Conservation (phyloP, 2,113 vertebrate genomes). For the Alaudala cheleensis region DNA sequence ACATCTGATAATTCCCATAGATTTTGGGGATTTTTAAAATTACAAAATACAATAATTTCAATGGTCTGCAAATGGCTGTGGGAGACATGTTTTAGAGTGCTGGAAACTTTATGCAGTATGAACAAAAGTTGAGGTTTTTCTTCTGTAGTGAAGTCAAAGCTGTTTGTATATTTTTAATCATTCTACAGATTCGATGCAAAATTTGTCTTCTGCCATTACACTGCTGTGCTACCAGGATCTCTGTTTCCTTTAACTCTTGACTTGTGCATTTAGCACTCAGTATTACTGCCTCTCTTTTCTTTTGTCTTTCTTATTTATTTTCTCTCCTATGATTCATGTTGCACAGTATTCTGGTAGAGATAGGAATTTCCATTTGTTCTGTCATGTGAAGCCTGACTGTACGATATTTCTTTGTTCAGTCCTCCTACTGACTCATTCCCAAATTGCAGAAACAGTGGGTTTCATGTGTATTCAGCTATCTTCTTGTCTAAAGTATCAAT, state of each 20-base stretch:
- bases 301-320: constrained; percentile 17
- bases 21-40: neutral
- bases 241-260: neutral
- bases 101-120: neutral
- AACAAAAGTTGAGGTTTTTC: neutral
- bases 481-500: constrained; percentile 28
- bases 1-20: neutral
- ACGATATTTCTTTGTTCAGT: constrained; percentile 20
- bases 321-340: neutral
- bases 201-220: neutral
- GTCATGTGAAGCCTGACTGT: constrained; percentile 37
- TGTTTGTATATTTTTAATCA: neutral
- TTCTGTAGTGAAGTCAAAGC: neutral
- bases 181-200: neutral
- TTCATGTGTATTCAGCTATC: neutral
- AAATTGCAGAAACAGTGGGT: neutral
- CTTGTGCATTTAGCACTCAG: neutral
- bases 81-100: neutral
- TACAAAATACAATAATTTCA: neutral
- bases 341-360: neutral
- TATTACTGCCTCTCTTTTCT: neutral
- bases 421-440: neutral
- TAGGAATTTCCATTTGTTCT: constrained; percentile 18
- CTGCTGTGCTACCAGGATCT: neutral
- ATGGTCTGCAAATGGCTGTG: neutral